phyloP scores from a whole-genome alignment of 2,113 vertebrate genomes.

The Alethe diademata region DNA sequence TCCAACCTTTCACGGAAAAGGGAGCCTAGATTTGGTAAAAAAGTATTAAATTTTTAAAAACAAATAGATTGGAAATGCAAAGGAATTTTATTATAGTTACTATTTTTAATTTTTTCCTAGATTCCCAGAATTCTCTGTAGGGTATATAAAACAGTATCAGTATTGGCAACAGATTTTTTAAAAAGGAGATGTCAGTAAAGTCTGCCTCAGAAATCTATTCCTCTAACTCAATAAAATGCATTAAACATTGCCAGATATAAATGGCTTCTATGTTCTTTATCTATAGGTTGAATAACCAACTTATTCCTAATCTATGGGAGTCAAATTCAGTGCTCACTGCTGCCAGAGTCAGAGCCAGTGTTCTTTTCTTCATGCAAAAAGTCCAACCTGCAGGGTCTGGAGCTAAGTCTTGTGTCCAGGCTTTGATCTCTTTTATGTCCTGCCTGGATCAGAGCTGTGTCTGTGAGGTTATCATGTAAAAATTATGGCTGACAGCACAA shows the following conservation, averaged over 20 bases:
- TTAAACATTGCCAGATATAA: not conserved
- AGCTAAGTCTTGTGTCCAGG: not conserved
- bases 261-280: not conserved
- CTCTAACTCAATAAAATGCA: not conserved
- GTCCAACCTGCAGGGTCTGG: not conserved
- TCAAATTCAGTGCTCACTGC: not conserved
- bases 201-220: not conserved
- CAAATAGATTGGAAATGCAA: not conserved
- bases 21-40: not conserved
- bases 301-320: not conserved
- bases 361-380: not conserved
- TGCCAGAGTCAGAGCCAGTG: not conserved
- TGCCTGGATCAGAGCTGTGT: not conserved
- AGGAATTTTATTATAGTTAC: not conserved
- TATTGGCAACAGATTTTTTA: not conserved
- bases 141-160: not conserved
- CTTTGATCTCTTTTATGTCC: not conserved
- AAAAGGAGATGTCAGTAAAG: not conserved
- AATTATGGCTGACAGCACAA: not conserved
- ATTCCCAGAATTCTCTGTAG: not conserved
- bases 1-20: not conserved
- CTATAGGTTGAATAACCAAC: not conserved
- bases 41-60: not conserved
- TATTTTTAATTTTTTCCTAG: not conserved
- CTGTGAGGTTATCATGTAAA: not conserved